These are phyloP conservation scores for Dryoscopus gambensis DNA, from an alignment of 2,113 vertebrate species.

Conservation along the genomic window DNA sequence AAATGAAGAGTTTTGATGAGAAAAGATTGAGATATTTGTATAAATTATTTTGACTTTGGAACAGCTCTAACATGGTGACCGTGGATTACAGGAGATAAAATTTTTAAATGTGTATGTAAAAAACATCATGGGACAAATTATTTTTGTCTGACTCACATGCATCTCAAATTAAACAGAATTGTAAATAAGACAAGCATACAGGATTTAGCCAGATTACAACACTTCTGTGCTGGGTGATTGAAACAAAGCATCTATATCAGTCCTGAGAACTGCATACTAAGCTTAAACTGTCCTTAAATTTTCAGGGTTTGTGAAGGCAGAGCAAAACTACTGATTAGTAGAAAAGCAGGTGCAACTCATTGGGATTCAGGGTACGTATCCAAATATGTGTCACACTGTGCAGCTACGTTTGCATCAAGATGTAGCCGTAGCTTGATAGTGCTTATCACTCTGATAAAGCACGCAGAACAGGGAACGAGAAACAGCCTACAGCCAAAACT, in stretches of 20 bases:
- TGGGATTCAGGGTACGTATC: background rate
- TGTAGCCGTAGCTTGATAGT: background rate
- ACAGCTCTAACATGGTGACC: background rate
- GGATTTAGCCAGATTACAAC: background rate
- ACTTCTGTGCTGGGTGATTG: background rate
- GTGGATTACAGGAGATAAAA: background rate
- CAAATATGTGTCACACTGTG: background rate
- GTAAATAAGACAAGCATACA: background rate
- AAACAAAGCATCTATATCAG: background rate
- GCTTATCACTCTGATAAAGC: background rate
- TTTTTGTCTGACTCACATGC: background rate
- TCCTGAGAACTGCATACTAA: background rate
- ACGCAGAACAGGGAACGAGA: background rate
- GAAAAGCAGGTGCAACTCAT: background rate
- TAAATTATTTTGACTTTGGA: background rate
- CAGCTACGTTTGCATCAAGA: background rate
- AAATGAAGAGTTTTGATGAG: conserved; percentile 10
- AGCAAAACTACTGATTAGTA: background rate
- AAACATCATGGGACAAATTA: background rate
- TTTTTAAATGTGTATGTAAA: background rate
- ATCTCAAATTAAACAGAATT: background rate
- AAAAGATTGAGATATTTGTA: background rate
- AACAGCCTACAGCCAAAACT: background rate
- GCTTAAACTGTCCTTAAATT: background rate
- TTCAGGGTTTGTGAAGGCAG: background rate